phyloP scores from a whole-genome alignment of 2,888 invertebrate genomes.

The Hirtodrosophila cameraria region DNA sequence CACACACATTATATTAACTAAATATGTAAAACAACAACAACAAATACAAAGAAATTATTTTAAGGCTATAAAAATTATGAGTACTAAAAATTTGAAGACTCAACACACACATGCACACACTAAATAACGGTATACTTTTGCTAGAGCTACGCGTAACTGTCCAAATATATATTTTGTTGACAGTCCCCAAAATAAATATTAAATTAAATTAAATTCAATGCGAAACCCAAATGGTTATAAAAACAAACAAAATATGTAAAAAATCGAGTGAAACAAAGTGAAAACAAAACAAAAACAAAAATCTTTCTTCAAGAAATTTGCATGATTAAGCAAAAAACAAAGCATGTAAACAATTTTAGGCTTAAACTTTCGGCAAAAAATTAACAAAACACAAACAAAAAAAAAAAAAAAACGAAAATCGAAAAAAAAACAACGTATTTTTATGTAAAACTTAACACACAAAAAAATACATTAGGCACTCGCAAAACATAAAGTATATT shows the following conservation, averaged over 20 bases:
- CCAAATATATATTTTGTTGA: conserved; percentile 34
- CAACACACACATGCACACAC: conserved; percentile 15
- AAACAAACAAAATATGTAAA: conserved; percentile 51
- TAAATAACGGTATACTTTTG: conserved; percentile 69
- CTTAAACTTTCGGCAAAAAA: conserved; percentile 74
- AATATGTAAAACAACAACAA: conserved; percentile 43
- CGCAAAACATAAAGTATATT: conserved; percentile 47
- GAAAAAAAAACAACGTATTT: conserved; percentile 57
- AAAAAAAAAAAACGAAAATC: conserved; percentile 38
- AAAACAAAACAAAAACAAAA: conserved; percentile 44
- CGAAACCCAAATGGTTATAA: conserved; percentile 67
- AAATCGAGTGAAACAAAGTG: conserved; percentile 25
- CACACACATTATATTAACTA: conserved; percentile 42
- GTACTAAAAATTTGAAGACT: conserved; percentile 33
- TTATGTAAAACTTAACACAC: conserved; percentile 53
- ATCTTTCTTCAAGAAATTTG: conserved; percentile 66
- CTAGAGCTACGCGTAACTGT: conserved; percentile 59
- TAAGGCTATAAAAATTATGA: conserved; percentile 67
- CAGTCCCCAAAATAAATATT: conserved; percentile 27
- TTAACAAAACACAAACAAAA: conserved; percentile 50
- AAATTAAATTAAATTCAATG: conserved; percentile 48
- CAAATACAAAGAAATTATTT: conserved; percentile 78
- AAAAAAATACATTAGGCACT: conserved; percentile 47
- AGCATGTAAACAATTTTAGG: conserved; percentile 66
- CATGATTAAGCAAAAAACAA: conserved; percentile 46